Percentiles rank a stretch among this genome's conserved stretches.
These are phyloP conservation scores for Perizoma flavofasciatum DNA, from an alignment of 2,888 invertebrate species.

Conservation along the genomic window DNA sequence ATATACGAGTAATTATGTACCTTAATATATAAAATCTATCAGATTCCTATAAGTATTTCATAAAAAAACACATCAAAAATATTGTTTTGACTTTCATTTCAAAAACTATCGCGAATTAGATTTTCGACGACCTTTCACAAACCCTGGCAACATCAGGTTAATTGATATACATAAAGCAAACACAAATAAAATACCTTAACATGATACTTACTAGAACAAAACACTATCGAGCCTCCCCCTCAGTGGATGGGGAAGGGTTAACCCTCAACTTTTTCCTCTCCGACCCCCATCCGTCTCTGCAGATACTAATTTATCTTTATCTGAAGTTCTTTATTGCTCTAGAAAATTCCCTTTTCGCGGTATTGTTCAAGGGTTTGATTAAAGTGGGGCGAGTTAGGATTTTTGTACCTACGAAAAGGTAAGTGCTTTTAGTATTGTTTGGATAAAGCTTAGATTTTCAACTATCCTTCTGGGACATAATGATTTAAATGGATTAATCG, in stretches of 20 bases:
- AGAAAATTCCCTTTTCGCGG: conserved; percentile 64
- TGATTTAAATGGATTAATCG: too few relatives aligned
- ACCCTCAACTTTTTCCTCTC: conserved; percentile 73
- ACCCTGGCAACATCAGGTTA: too few relatives aligned
- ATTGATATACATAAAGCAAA: conserved; percentile 1
- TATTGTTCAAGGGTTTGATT: conserved; percentile 68
- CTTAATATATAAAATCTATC: too few relatives aligned
- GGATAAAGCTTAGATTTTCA: conserved; percentile 2
- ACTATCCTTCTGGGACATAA: too few relatives aligned
- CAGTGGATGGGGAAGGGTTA: conserved; percentile 74
- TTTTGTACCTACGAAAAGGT: conserved; percentile 13
- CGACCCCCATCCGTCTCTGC: conserved; percentile 74
- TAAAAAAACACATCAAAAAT: too few relatives aligned
- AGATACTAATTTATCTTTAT: conserved; percentile 79
- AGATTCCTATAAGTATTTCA: too few relatives aligned
- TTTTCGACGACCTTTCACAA: too few relatives aligned
- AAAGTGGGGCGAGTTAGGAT: conserved; percentile 48
- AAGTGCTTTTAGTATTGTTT: background rate
- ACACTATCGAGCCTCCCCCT: conserved; percentile 62
- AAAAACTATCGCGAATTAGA: too few relatives aligned
- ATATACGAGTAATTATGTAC: too few relatives aligned
- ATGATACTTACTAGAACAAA: too few relatives aligned
- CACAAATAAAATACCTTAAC: conserved; percentile 20
- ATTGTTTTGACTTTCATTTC: too few relatives aligned
- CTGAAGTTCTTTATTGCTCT: conserved; percentile 70